phyloP scores from a whole-genome alignment of 2,888 invertebrate species.

The Galerucella pusilla region DNA sequence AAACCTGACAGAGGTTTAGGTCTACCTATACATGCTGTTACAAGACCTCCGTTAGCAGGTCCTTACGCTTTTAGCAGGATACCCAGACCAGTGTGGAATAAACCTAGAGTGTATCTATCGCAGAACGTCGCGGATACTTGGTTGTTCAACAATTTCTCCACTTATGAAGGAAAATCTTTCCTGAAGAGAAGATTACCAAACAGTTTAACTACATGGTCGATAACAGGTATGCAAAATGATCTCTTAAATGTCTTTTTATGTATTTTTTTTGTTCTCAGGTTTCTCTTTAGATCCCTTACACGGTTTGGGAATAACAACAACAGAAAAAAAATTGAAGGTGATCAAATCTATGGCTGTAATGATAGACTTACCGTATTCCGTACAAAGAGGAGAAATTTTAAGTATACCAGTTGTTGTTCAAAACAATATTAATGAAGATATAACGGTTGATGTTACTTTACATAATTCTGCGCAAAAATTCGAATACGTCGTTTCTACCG shows the following conservation, averaged over 20 bases:
- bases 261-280: conserved; percentile 53
- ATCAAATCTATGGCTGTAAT: conserved; percentile 87
- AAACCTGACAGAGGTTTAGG: conserved; percentile 64
- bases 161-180: conserved; percentile 73
- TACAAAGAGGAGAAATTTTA: conserved; percentile 90
- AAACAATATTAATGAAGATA: conserved; percentile 85
- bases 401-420: conserved; percentile 88
- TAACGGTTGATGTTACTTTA: conserved; percentile 84
- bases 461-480: conserved; percentile 84
- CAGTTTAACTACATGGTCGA: conserved; percentile 85
- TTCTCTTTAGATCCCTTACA: conserved; percentile 82
- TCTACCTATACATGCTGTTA: conserved; percentile 69
- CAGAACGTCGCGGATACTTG: conserved; percentile 80
- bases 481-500: conserved; percentile 83
- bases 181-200: conserved; percentile 79
- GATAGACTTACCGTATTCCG: conserved; percentile 87
- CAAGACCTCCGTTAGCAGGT: conserved; percentile 84
- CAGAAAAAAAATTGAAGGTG: conserved; percentile 75
- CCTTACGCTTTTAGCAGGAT: conserved; percentile 92
- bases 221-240: conserved; percentile 67
- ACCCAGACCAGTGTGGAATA: conserved; percentile 81
- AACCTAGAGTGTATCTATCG: conserved; percentile 83
- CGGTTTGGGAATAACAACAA: conserved; percentile 81
- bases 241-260: background rate
- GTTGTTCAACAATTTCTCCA: conserved; percentile 85